A percentile compares a stretch with the other conserved stretches of the same genome.
Evolutionary conservation across 2,888 invertebrate genomes (phyloP).

Genomic region (Lasioglossum marginatum): DNA sequence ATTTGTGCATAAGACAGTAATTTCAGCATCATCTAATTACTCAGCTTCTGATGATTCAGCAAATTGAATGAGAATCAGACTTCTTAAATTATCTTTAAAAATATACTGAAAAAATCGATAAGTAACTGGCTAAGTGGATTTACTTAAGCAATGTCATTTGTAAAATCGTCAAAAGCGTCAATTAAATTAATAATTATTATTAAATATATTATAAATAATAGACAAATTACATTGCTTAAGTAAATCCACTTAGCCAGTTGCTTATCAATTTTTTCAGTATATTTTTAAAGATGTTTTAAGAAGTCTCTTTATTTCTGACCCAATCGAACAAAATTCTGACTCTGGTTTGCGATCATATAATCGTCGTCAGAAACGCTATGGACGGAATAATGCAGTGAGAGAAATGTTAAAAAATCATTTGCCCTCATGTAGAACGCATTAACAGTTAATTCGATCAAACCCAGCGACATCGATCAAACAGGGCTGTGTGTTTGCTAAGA

Average conservation of each 20-base stretch:
- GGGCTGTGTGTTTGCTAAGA: slow-evolving; percentile 41
- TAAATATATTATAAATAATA: no score
- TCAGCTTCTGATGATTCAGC: neutral
- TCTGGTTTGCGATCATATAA: no score
- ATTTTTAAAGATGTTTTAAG: no score
- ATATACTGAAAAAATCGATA: no score
- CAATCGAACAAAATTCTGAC: no score
- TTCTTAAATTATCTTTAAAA: neutral
- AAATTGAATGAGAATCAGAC: neutral
- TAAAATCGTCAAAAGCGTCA: neutral
- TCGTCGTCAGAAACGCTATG: neutral
- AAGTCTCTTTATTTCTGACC: no score
- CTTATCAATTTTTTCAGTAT: no score
- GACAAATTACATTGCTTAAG: no score
- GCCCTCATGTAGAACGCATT: slow-evolving; percentile 10
- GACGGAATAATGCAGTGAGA: neutral
- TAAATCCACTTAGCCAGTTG: no score
- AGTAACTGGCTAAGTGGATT: neutral
- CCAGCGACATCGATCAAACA: slow-evolving; percentile 8
- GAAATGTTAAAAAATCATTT: slow-evolving; percentile 11
- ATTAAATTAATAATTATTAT: neutral
- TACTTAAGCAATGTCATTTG: neutral
- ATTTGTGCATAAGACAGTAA: neutral
- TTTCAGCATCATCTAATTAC: no score
- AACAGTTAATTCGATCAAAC: slow-evolving; percentile 11